phyloP scores from a whole-genome alignment of 2,797 vertebrate species.

The Dryobates pubescens region DNA sequence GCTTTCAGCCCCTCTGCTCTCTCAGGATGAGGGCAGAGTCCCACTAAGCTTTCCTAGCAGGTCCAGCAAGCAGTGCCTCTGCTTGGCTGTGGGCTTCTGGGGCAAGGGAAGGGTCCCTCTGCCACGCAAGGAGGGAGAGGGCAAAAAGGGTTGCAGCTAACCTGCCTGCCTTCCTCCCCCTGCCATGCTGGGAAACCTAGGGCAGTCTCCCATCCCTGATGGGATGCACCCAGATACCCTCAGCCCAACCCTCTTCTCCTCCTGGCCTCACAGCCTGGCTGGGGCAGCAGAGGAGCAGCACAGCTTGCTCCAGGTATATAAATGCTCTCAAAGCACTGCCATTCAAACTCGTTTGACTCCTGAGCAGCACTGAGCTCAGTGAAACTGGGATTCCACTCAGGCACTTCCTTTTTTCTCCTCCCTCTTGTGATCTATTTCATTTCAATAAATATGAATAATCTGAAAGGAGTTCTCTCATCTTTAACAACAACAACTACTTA shows the following conservation, averaged over 20 bases:
- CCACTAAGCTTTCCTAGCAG: too few relatives aligned
- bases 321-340: accelerated
- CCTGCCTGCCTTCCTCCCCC: neutral
- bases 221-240: accelerated
- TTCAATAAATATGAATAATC: constrained; percentile 52
- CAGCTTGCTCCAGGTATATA: accelerated
- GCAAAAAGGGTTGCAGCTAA: neutral
- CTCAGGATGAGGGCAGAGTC: neutral
- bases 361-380: neutral
- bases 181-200: neutral
- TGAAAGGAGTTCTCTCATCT: constrained; percentile 58
- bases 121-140: neutral
- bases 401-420: neutral
- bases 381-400: neutral
- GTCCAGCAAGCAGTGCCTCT: neutral
- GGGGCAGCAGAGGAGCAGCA: too few relatives aligned
- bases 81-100: neutral
- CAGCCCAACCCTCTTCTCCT: accelerated
- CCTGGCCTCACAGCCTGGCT: neutral
- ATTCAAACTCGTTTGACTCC: neutral
- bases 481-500: constrained; percentile 51
- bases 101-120: accelerated
- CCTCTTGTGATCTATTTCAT: neutral
- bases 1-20: neutral
- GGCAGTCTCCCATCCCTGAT: neutral